These are phyloP conservation scores for Eupleurogrammus muticus DNA, from an alignment of 2,797 vertebrate genomes.

Conservation along the genomic window DNA sequence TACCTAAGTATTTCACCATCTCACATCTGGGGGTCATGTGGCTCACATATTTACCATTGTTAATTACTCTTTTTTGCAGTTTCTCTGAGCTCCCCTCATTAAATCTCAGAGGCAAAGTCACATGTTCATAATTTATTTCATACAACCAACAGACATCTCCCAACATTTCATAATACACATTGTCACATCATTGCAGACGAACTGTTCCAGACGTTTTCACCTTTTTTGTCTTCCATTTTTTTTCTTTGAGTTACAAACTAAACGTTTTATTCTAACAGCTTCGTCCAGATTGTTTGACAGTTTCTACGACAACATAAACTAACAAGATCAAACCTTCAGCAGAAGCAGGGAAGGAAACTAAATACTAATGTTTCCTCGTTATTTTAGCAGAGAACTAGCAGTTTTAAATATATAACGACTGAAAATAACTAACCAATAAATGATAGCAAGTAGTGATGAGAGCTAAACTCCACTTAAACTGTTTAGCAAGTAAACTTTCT, in stretches of 20 bases:
- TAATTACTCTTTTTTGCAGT: no score
- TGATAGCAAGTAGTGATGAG: background rate
- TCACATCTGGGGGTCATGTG: no score
- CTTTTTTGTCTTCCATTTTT: background rate
- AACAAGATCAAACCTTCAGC: conserved; percentile 9
- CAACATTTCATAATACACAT: conserved; percentile 12
- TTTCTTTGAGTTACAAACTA: conserved; percentile 10
- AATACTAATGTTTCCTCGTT: background rate
- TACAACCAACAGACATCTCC: conserved; percentile 2
- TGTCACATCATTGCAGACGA: background rate
- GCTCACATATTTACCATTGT: no score
- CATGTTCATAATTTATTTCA: conserved; percentile 39
- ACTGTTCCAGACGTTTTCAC: background rate
- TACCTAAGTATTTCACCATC: no score
- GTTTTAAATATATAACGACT: background rate
- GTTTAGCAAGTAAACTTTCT: background rate
- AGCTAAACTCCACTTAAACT: background rate
- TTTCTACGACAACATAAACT: conserved; percentile 5
- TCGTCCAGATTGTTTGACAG: conserved; percentile 6
- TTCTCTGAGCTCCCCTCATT: no score
- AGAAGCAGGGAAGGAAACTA: conserved; percentile 12
- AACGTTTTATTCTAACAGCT: background rate
- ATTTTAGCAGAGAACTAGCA: conserved; percentile 1
- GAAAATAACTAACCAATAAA: background rate
- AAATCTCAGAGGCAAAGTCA: background rate